These are phyloP conservation scores for Drosophila multiciliata DNA, from an alignment of 2,888 invertebrate species.

Conservation along the genomic window DNA sequence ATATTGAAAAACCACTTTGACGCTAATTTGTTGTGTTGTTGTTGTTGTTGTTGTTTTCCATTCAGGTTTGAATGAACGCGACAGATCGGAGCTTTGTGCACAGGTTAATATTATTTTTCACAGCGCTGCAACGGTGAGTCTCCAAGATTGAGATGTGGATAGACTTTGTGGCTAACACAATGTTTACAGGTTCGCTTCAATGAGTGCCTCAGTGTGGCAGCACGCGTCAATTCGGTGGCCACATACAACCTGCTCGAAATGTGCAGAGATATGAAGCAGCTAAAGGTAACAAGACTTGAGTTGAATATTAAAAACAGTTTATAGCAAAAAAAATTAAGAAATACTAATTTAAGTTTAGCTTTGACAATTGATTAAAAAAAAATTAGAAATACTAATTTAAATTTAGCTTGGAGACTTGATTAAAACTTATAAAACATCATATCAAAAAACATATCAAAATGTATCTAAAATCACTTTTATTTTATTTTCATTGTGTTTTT, in stretches of 20 bases:
- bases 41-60: constrained; percentile 11
- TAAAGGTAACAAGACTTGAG: constrained; percentile 86
- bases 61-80: constrained; percentile 87
- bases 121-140: constrained; percentile 93
- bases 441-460: not conserved
- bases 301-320: not conserved
- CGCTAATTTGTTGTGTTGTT: constrained; percentile 2
- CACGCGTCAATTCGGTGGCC: constrained; percentile 95
- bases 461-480: not conserved
- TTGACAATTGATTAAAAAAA: not conserved
- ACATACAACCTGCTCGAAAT: constrained; percentile 93
- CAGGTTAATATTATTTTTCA: constrained; percentile 95
- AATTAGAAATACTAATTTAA: not conserved
- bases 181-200: constrained; percentile 90
- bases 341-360: not conserved
- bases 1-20: constrained; percentile 17
- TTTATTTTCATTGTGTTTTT: not conserved
- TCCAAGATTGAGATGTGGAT: not conserved
- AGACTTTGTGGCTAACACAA: not conserved
- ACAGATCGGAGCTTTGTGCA: constrained; percentile 87
- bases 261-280: constrained; percentile 91
- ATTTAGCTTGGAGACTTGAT: not conserved
- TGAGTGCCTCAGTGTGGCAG: constrained; percentile 94
- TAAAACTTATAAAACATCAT: no score
- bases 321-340: not conserved